Base-by-base conservation (phyloP, 30 jellyfish, hydroid and myxozoan species). In the Sanderia malayensis region DNA sequence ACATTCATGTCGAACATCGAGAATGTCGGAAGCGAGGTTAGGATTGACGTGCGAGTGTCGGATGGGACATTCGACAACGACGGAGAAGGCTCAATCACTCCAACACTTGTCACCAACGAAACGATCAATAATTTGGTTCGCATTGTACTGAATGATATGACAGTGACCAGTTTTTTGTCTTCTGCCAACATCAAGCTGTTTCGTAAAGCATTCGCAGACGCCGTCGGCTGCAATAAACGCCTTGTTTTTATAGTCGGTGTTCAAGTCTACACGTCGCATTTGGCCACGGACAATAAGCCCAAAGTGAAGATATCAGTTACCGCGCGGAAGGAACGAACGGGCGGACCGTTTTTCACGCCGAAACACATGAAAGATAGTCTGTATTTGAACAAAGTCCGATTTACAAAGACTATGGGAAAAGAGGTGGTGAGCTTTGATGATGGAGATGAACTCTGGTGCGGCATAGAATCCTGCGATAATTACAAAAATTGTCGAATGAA, bases 231-330 rank as follows among this genome's bases (percentile, higher is more conserved):
- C 37, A 93, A 80, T 57, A 62, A 86, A 13, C 74, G 95, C 9
- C 74, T 82, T 25, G 95, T 93, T 22, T 82, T 79, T 49, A 61
- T 93, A 4, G 79, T 93, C 33, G 94, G 99, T 63, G 86, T 93
- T 18, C 81, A 93, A 71, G 52, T 30, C 8, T 13, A 8, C 71
- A 30, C 17, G 31, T 29, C 78, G 55, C 32, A 34, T 17, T 32
- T 64, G 21, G 41, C n/a, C 4, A 23, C 31, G 0, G 83, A 80
- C 28, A 58, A 45, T 0, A 31, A 71, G 13, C 94, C 87, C 44
- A 65, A 60, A 19, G 84, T 84, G 24, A 90, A 93, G 74, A 79
- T 93, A 26, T 94, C 95, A 25, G 93, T 93, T 26, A 86, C 99
- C 25, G 99, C 93, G 4, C 70, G 94, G 47, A n/a, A n/a, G n/a